Base-by-base conservation (phyloP, 2,113 vertebrate species). In the Dicerorhinus sumatrensis region DNA sequence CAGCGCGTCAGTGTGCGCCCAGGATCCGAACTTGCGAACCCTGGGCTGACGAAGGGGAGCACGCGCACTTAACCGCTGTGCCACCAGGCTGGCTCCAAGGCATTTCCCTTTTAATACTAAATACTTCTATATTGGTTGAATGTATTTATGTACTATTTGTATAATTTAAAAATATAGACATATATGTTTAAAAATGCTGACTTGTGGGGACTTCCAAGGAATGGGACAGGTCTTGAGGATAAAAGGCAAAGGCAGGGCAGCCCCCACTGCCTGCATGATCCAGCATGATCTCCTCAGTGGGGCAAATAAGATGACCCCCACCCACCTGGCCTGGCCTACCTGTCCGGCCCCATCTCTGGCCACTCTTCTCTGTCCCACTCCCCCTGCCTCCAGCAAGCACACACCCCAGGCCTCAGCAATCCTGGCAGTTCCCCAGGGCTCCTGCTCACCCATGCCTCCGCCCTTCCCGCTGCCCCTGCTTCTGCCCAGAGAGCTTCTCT, bases 401-500 rank as follows among this genome's bases (percentile, higher is more conserved):
- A 23, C 4, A 65, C n/a, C 58, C 58, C 33, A 12, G 16, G 31
- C 72, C 58, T 36, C 13, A 3, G n/a, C 16, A 65, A 13, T 23
- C 25, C 58, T 0, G 8, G 27, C 23, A 51, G 58, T 23, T 36
- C 17, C 75, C 75, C 17, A 2, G n/a, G n/a, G 25, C 12, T 6
- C 17, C 8, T 1, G 5, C 63, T 46, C 51, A 54, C 51, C 14
- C 51, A 2, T 48, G 48, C 48, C 48, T 48, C 75, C 13, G 6
- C 11, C 0, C 25, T 6, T 25, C 58, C 4, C 0, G 3, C 20
- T 63, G 60, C 16, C 33, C 70, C 81, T 39, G n/a, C 17, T 0
- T 48, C 63, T 82, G 21, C 54, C 69, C 23, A 8, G 17, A 42
- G 27, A 20, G 21, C 46, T 60, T 31, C 20, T 20, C 80, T 73